Conservation (phyloP, 2,113 vertebrate genomes). For the Urocolius indicus region DNA sequence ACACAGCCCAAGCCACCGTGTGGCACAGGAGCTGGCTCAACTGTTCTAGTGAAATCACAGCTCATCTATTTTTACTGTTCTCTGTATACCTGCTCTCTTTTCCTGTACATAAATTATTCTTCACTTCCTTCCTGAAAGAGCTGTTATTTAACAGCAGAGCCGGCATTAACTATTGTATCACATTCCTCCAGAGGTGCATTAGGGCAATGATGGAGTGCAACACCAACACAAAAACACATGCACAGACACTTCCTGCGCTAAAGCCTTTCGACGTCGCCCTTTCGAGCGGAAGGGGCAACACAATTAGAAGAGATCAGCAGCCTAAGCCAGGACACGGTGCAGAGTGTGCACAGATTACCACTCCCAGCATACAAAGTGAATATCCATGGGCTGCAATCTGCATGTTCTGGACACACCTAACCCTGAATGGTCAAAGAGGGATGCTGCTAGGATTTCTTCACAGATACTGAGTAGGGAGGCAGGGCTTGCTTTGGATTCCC, state of each 20-base stretch:
- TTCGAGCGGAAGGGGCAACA: neutral
- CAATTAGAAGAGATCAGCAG: neutral
- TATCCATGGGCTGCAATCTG: neutral
- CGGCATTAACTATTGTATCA: constrained; percentile 14
- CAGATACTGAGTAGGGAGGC: neutral
- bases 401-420: neutral
- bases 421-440: neutral
- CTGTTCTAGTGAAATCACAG: constrained; percentile 28
- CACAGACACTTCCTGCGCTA: neutral
- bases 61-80: constrained; percentile 29
- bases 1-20: neutral
- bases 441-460: neutral
- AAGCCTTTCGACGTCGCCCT: neutral
- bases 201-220: constrained; percentile 15
- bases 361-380: neutral
- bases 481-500: neutral
- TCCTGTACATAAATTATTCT: constrained; percentile 59
- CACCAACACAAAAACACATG: neutral
- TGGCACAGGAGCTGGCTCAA: neutral
- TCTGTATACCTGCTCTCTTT: constrained; percentile 27
- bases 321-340: neutral
- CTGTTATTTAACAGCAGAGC: constrained; percentile 49
- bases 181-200: constrained; percentile 29
- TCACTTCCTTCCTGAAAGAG: constrained; percentile 56
- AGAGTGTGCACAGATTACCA: neutral